phyloP scores from a whole-genome alignment of 2,888 invertebrate species.

The Linhomoeus sp. region DNA sequence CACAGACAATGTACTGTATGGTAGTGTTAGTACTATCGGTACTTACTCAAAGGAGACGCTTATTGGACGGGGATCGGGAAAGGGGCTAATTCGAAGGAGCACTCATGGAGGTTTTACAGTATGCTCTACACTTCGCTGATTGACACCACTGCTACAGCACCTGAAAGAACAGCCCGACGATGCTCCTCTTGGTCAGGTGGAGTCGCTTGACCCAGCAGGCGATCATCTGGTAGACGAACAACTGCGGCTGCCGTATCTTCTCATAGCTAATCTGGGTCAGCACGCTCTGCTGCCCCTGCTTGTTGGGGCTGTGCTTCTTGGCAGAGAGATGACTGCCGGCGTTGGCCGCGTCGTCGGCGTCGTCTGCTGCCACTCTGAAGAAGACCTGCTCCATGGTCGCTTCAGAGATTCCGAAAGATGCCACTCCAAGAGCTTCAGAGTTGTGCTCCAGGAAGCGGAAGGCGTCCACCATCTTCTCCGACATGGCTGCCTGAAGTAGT shows the following conservation, averaged over 20 bases:
- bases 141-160: no score
- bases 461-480: not conserved
- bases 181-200: not conserved
- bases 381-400: conserved; percentile 5
- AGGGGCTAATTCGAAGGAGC: no score
- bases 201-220: not conserved
- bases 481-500: not conserved
- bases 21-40: no score
- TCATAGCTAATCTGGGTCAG: not conserved
- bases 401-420: conserved; percentile 3
- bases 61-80: no score
- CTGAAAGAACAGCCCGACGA: not conserved
- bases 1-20: no score
- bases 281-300: not conserved
- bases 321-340: not conserved
- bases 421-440: not conserved
- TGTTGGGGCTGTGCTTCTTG: no score
- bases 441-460: not conserved
- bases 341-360: not conserved
- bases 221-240: not conserved
- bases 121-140: no score
- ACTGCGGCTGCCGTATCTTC: not conserved
- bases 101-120: no score
- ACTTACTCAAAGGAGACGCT: no score
- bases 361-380: not conserved